A percentile compares a stretch with the other conserved stretches of the same genome.
These are phyloP conservation scores for Pipistrellus pipistrellus DNA, from an alignment of 2,797 vertebrate genomes.

Conservation along the genomic window DNA sequence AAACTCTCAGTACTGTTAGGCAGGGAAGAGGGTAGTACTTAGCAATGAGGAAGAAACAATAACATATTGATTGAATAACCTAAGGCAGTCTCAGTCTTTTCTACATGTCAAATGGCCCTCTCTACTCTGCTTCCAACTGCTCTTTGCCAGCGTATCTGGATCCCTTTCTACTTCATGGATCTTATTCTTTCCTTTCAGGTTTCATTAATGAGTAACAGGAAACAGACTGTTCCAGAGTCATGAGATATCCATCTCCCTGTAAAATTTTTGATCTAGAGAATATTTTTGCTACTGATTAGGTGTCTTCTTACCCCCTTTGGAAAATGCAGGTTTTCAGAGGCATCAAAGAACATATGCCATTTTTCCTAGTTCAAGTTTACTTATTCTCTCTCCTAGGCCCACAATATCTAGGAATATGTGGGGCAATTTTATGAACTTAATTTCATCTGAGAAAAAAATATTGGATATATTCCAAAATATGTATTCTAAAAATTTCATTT, in stretches of 20 bases:
- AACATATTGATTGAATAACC: neutral
- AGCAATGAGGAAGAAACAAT: neutral
- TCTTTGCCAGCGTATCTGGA: neutral
- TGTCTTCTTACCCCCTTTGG: neutral
- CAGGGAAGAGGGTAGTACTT: neutral
- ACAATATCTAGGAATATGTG: neutral
- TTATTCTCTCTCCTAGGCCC: neutral
- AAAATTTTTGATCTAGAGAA: neutral
- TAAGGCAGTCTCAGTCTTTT: neutral
- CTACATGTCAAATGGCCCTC: neutral
- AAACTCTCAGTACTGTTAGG: neutral
- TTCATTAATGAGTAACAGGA: neutral
- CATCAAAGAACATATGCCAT: neutral
- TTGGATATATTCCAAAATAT: neutral
- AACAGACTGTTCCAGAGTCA: constrained; percentile 9
- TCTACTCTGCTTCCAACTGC: neutral
- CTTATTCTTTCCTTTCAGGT: neutral
- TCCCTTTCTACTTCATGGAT: neutral
- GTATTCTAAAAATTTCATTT: neutral
- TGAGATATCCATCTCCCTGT: neutral
- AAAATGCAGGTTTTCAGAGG: neutral
- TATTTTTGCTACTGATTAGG: neutral
- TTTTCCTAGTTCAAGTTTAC: neutral
- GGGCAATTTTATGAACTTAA: constrained; percentile 25
- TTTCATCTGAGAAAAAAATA: neutral